These are phyloP conservation scores for Siphamia tubifer DNA, from an alignment of 2,113 vertebrate genomes.

Conservation along the genomic window DNA sequence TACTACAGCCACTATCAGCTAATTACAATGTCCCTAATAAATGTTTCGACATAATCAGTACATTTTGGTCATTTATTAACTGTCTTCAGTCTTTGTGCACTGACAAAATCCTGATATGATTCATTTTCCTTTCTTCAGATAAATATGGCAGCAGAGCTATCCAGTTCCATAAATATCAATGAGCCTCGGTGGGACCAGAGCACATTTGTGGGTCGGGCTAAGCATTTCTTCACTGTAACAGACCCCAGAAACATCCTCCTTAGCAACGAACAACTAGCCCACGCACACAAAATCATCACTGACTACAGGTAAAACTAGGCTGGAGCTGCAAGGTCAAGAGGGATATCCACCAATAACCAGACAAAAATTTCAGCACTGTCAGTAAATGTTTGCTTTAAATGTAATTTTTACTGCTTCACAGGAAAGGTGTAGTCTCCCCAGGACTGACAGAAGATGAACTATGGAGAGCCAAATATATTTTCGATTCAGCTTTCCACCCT, in stretches of 20 bases:
- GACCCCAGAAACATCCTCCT: slow-evolving; percentile 94
- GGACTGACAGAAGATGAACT: slow-evolving; percentile 93
- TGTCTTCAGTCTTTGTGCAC: neutral
- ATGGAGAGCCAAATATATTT: slow-evolving; percentile 95
- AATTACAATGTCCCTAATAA: neutral
- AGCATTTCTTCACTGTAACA: slow-evolving; percentile 97
- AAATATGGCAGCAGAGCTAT: slow-evolving; percentile 89
- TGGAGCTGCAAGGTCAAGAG: neutral
- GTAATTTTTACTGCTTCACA: slow-evolving; percentile 41
- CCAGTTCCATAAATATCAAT: slow-evolving; percentile 91
- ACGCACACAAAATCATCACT: slow-evolving; percentile 85
- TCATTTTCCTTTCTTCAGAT: slow-evolving; percentile 42
- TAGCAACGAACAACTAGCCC: slow-evolving; percentile 86
- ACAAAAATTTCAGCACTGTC: neutral
- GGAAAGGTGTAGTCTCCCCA: slow-evolving; percentile 86
- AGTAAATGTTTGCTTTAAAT: neutral
- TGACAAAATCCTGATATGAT: neutral
- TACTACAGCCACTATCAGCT: neutral
- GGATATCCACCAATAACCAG: neutral
- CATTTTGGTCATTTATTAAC: neutral
- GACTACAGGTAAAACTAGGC: slow-evolving; percentile 88
- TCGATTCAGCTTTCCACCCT: slow-evolving; percentile 97
- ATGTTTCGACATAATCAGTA: no score
- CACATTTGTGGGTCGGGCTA: slow-evolving; percentile 91
- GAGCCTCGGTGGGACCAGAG: slow-evolving; percentile 97